A percentile compares a stretch with the other conserved stretches of the same genome.
Evolutionary conservation across 2,797 vertebrate species (phyloP).

Genomic region (Ataeniobius toweri): DNA sequence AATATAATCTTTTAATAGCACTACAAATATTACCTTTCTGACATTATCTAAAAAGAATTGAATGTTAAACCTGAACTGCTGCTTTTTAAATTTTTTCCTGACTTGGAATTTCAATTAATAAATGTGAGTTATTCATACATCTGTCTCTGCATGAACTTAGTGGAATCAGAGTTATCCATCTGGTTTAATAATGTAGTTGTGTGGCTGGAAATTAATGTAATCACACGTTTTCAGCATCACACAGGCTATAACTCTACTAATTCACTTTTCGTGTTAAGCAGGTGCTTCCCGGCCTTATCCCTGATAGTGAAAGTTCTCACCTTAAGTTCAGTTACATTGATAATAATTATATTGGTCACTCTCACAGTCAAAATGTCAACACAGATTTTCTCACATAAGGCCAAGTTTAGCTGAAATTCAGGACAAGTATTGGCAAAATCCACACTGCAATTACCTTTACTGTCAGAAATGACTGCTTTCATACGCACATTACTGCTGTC

Average conservation of each 20-base stretch:
- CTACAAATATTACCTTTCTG: background rate
- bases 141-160: background rate
- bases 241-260: background rate
- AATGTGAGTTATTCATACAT: background rate
- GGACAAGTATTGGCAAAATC: constrained; percentile 60
- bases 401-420: constrained; percentile 61
- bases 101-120: background rate
- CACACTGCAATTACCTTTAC: constrained; percentile 56
- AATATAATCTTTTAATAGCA: background rate
- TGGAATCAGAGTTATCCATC: background rate
- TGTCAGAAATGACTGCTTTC: constrained; percentile 38
- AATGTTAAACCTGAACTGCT: background rate
- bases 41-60: too few species aligned
- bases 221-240: background rate
- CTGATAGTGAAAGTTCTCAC: background rate
- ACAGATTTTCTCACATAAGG: background rate
- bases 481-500: constrained; percentile 53
- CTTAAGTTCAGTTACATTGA: background rate
- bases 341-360: background rate
- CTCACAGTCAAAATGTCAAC: background rate
- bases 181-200: background rate
- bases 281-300: background rate
- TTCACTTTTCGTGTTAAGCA: background rate
- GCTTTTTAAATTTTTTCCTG: background rate
- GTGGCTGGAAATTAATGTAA: background rate